Evolutionary conservation across 2,113 vertebrate genomes (phyloP).

Genomic region (Brienomyrus brachyistius): DNA sequence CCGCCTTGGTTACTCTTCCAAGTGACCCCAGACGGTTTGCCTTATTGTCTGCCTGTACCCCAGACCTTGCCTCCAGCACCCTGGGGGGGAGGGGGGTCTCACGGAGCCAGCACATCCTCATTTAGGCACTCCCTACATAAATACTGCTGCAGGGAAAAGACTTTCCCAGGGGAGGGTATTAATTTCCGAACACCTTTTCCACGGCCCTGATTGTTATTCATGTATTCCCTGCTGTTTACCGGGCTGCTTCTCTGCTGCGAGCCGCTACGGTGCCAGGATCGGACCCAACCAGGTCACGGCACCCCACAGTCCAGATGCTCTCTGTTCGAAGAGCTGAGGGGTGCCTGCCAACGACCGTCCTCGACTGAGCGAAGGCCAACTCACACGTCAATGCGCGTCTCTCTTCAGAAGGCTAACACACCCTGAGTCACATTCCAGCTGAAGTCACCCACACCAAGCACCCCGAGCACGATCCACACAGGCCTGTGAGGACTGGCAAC

Average conservation of each 20-base stretch:
- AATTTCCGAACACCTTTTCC: neutral
- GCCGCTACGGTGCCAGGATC: neutral
- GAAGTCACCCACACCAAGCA: neutral
- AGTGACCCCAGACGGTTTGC: constrained; percentile 16
- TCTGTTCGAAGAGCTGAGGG: neutral
- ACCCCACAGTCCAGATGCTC: too few species aligned
- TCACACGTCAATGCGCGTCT: constrained; percentile 16
- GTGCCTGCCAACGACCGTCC: neutral
- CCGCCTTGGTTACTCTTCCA: constrained; percentile 28
- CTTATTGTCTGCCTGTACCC: constrained; percentile 9
- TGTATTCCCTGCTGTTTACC: constrained; percentile 26
- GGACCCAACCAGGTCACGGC: neutral
- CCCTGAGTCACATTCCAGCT: constrained; percentile 11
- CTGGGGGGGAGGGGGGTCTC: neutral
- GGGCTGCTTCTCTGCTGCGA: neutral
- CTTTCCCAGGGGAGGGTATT: constrained; percentile 17
- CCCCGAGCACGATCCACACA: neutral
- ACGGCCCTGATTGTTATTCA: constrained; percentile 37
- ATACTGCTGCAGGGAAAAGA: constrained; percentile 28
- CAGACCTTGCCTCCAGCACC: constrained; percentile 16
- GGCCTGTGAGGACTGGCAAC: neutral
- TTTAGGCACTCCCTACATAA: constrained; percentile 31
- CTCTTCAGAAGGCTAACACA: constrained; percentile 8
- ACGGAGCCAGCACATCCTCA: constrained; percentile 11
- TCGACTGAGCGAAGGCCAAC: constrained; percentile 16